These are phyloP conservation scores for Cephus rjabovi DNA, from an alignment of 2,888 invertebrate genomes.

Conservation along the genomic window DNA sequence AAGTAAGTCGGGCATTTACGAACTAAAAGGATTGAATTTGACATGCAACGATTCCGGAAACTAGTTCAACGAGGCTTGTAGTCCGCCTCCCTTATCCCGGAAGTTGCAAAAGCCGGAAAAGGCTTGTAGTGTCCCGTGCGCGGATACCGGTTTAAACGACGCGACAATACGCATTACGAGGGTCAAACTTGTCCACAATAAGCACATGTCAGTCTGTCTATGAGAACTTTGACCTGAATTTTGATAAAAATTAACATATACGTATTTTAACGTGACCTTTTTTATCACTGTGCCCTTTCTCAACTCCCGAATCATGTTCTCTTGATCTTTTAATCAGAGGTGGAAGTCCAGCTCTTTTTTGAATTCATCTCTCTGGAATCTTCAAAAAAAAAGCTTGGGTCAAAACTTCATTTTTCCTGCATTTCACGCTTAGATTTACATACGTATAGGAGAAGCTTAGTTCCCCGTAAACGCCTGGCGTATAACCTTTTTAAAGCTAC, in stretches of 20 bases:
- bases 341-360: neutral
- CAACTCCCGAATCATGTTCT: neutral
- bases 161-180: conserved; percentile 11
- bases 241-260: neutral
- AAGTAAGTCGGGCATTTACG: conserved; percentile 31
- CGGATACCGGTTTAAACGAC: conserved; percentile 37
- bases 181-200: neutral
- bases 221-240: neutral
- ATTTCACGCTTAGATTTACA: conserved; percentile 36
- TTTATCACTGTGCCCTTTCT: neutral
- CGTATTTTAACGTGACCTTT: neutral
- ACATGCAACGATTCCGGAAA: conserved; percentile 44
- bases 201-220: neutral
- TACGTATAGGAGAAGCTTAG: conserved; percentile 32
- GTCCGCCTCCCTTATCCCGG: neutral
- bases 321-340: neutral
- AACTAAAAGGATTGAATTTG: conserved; percentile 42
- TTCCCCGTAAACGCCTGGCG: conserved; percentile 29
- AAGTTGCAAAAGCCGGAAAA: neutral
- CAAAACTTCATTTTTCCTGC: conserved; percentile 26
- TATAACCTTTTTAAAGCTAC: conserved; percentile 26
- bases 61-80: conserved; percentile 13
- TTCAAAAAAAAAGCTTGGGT: neutral
- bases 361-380: neutral
- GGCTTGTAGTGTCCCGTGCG: conserved; percentile 25